These are phyloP conservation scores for Dryocosmus kuriphilus DNA, from an alignment of 2,888 invertebrate genomes.

Conservation along the genomic window DNA sequence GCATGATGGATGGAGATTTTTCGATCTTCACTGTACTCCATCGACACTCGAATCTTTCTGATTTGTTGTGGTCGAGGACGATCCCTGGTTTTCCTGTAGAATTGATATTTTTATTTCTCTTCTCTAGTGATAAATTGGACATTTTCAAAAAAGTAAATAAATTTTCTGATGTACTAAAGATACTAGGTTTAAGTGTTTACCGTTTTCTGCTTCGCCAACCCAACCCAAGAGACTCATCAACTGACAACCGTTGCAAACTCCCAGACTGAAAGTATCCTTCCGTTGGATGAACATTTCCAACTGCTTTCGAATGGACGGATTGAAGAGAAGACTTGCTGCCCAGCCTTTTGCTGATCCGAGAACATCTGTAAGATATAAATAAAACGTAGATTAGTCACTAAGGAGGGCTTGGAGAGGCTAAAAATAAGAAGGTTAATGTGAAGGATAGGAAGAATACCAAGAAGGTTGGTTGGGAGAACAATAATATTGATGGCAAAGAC, in stretches of 20 bases:
- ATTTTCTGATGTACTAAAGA: neutral
- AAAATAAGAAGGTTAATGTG: too few relatives aligned
- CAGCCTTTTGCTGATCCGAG: conserved; percentile 98
- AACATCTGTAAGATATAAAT: conserved; percentile 84
- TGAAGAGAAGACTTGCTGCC: conserved; percentile 95
- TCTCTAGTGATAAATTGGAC: neutral
- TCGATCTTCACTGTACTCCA: conserved; percentile 86
- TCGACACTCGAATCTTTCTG: conserved; percentile 91
- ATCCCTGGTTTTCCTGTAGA: conserved; percentile 73
- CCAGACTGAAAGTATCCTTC: conserved; percentile 94
- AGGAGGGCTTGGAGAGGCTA: neutral
- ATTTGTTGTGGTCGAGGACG: conserved; percentile 90
- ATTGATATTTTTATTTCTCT: neutral
- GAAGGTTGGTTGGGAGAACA: too few relatives aligned
- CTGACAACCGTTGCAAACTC: conserved; percentile 99
- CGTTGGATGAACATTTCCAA: conserved; percentile 87
- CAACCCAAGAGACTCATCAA: conserved; percentile 96
- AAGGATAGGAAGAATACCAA: too few relatives aligned
- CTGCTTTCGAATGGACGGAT: conserved; percentile 86
- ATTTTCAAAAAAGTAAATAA: too few relatives aligned
- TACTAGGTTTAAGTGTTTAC: conserved; percentile 46
- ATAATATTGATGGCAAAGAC: too few relatives aligned
- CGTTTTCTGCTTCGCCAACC: conserved; percentile 81
- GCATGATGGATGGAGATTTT: conserved; percentile 89
- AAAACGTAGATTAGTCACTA: conserved; percentile 15